phyloP scores from a whole-genome alignment of 2,888 invertebrate genomes.

The Flexamia atlantica region DNA sequence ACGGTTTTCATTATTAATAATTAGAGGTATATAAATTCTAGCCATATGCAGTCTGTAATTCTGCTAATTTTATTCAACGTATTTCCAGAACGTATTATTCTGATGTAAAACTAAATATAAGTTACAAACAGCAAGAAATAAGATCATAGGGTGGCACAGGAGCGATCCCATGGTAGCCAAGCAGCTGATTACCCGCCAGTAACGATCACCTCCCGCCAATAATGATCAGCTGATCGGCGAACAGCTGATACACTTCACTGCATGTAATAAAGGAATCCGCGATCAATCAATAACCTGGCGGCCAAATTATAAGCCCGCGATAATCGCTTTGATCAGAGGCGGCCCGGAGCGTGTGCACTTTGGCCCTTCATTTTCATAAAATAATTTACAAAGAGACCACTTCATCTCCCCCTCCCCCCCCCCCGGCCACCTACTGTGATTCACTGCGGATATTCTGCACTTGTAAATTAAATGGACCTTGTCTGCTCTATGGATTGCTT shows the following conservation, averaged over 20 bases:
- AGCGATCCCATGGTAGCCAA: conserved; percentile 4
- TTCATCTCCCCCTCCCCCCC: not conserved
- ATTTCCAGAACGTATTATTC: too few species aligned
- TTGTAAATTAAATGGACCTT: conserved; percentile 21
- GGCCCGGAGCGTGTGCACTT: conserved; percentile 42
- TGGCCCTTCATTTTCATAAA: conserved; percentile 53
- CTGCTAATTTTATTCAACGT: too few species aligned
- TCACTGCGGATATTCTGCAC: not conserved
- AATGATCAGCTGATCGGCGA: conserved; percentile 8
- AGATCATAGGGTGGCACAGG: not conserved
- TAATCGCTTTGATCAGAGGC: conserved; percentile 54
- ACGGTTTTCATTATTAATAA: too few species aligned
- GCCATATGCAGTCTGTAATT: too few species aligned
- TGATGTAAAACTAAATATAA: too few species aligned
- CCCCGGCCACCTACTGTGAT: conserved; percentile 7
- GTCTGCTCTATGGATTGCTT: not conserved
- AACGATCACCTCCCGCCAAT: conserved; percentile 3
- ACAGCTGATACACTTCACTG: conserved; percentile 18
- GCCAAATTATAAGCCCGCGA: conserved; percentile 47
- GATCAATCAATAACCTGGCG: conserved; percentile 47
- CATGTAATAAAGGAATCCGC: conserved; percentile 43
- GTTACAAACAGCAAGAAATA: not conserved
- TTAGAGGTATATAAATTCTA: too few species aligned
- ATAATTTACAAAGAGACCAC: conserved; percentile 50
- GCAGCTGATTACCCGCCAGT: not conserved